Conservation (phyloP, 2,113 vertebrate species). For the Sarotherodon lohbergeri region DNA sequence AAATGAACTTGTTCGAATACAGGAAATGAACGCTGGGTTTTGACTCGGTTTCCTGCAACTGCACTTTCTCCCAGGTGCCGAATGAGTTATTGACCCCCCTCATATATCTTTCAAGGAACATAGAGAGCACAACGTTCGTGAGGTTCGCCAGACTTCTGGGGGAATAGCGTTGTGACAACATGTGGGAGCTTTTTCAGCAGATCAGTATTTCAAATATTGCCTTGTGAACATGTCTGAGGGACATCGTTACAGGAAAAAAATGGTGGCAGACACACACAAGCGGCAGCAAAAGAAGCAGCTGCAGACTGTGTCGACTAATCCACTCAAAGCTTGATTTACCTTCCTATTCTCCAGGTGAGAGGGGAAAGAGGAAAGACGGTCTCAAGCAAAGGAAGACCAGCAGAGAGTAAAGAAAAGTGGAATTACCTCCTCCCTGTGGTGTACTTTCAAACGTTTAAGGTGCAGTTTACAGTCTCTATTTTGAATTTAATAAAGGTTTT, state of each 20-base stretch:
- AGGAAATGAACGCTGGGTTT: slow-evolving; percentile 40
- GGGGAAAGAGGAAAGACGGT: background rate
- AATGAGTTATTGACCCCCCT: slow-evolving; percentile 49
- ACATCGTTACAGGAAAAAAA: background rate
- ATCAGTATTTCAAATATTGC: slow-evolving; percentile 35
- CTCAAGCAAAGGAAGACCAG: background rate
- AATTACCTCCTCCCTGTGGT: background rate
- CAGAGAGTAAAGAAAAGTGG: background rate
- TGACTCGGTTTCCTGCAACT: background rate
- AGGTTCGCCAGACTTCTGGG: background rate
- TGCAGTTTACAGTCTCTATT: background rate
- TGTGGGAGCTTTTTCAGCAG: slow-evolving; percentile 30
- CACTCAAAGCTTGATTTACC: slow-evolving; percentile 7
- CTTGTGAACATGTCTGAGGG: slow-evolving; percentile 6
- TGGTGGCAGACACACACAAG: background rate
- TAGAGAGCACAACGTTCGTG: slow-evolving; percentile 1
- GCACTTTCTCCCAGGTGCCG: slow-evolving; percentile 40
- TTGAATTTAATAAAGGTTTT: background rate
- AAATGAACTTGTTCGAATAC: slow-evolving; percentile 41
- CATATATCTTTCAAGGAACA: slow-evolving; percentile 34
- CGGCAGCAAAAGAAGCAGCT: slow-evolving; percentile 8
- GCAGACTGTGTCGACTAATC: background rate
- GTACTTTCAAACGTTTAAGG: background rate
- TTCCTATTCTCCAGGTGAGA: background rate
- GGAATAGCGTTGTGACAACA: slow-evolving; percentile 7